phyloP scores from a whole-genome alignment of 2,888 invertebrate species.

The Odontothrips loti region DNA sequence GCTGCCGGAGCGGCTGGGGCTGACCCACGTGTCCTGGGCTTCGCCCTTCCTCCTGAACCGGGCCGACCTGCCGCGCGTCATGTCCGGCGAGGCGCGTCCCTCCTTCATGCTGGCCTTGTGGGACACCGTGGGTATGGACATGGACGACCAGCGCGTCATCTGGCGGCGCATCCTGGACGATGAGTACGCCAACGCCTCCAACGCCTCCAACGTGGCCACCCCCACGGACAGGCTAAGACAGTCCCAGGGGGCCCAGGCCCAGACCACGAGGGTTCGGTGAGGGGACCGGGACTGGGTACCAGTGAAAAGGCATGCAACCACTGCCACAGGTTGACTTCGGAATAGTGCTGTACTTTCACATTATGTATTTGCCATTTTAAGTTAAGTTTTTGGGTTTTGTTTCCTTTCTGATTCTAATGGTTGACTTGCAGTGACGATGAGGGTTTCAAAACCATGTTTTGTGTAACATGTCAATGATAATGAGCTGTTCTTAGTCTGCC shows the following conservation, averaged over 20 bases:
- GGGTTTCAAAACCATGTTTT: too few species aligned
- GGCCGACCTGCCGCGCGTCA: neutral
- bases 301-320: too few species aligned
- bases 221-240: neutral
- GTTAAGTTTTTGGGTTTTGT: too few species aligned
- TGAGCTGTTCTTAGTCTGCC: neutral
- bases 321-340: too few species aligned
- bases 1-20: constrained; percentile 53
- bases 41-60: neutral
- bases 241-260: too few species aligned
- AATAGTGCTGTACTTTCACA: too few species aligned
- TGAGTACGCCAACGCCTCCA: neutral
- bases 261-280: too few species aligned
- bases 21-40: constrained; percentile 50
- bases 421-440: too few species aligned
- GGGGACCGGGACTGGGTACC: too few species aligned
- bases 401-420: too few species aligned
- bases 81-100: neutral
- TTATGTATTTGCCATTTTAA: too few species aligned
- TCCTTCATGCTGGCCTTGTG: constrained; percentile 1
- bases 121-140: neutral
- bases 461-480: neutral
- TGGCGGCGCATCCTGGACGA: neutral
- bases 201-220: neutral
- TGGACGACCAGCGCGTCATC: neutral